A percentile compares a stretch with the other conserved stretches of the same genome.
phyloP scores from a whole-genome alignment of 2,797 vertebrate genomes.

The Spinus pinus region DNA sequence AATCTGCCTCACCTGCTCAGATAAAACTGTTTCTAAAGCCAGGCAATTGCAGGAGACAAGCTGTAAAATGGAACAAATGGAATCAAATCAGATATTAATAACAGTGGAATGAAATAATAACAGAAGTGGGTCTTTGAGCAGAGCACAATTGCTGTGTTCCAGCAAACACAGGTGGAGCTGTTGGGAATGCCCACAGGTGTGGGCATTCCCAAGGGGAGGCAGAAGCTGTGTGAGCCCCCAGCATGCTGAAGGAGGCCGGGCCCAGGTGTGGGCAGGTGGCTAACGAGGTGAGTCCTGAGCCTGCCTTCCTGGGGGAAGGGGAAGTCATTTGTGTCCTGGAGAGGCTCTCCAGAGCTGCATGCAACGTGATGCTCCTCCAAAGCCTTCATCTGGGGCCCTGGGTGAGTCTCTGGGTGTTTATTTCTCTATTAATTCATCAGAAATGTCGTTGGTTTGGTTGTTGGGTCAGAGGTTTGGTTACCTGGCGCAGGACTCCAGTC shows the following conservation, averaged over 20 bases:
- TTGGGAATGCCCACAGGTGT: no score
- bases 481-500: fast-evolving
- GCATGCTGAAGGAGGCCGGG: fast-evolving
- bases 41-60: constrained; percentile 62
- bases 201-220: background rate
- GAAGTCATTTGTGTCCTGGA: background rate
- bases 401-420: background rate
- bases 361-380: fast-evolving
- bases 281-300: fast-evolving
- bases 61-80: constrained; percentile 62
- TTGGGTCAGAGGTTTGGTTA: fast-evolving
- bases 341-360: fast-evolving
- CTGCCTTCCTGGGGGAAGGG: background rate
- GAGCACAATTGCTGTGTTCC: background rate
- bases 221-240: fast-evolving
- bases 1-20: constrained; percentile 59
- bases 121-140: background rate
- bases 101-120: constrained; percentile 32
- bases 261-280: fast-evolving
- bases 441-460: fast-evolving
- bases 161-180: fast-evolving
- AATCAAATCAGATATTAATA: constrained; percentile 61
- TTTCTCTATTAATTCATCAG: background rate
- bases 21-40: constrained; percentile 67
- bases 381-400: background rate